Evolutionary conservation across 2,888 invertebrate genomes (phyloP).

Genomic region (Cerastis leucographa): DNA sequence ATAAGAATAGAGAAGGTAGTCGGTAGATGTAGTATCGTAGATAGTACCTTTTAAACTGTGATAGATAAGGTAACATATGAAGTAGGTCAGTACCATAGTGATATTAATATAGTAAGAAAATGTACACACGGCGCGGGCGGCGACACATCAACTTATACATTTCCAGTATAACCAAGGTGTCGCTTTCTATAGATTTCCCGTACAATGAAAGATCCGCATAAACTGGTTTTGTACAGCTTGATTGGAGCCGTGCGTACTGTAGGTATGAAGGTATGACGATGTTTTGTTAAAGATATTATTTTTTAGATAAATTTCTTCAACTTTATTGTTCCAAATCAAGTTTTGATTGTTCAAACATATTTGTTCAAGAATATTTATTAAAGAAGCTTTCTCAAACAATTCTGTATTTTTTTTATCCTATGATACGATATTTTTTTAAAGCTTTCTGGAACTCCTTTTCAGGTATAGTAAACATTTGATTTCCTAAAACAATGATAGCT

Average conservation of each 20-base stretch:
- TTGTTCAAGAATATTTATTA: neutral
- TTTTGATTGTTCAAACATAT: neutral
- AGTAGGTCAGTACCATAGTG: conserved; percentile 28
- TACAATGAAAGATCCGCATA: no score
- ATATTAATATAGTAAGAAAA: conserved; percentile 26
- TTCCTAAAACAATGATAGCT: neutral
- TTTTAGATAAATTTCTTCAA: neutral
- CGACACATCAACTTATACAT: no score
- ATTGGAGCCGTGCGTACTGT: no score
- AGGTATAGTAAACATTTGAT: neutral
- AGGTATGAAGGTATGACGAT: neutral
- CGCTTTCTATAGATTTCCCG: no score
- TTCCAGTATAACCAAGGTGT: no score
- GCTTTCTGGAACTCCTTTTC: neutral
- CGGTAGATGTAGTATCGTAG: neutral
- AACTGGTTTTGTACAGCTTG: neutral
- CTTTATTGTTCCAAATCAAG: neutral
- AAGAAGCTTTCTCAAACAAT: neutral
- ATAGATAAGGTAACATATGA: conserved; percentile 47
- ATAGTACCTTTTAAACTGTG: conserved; percentile 54
- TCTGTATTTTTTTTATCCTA: neutral
- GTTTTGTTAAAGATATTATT: conserved; percentile 10
- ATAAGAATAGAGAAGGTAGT: neutral
- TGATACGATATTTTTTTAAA: neutral
- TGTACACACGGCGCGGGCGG: no score